phyloP scores from a whole-genome alignment of 1,140 invertebrate species.

The Pseudomyrmex sp. region DNA sequence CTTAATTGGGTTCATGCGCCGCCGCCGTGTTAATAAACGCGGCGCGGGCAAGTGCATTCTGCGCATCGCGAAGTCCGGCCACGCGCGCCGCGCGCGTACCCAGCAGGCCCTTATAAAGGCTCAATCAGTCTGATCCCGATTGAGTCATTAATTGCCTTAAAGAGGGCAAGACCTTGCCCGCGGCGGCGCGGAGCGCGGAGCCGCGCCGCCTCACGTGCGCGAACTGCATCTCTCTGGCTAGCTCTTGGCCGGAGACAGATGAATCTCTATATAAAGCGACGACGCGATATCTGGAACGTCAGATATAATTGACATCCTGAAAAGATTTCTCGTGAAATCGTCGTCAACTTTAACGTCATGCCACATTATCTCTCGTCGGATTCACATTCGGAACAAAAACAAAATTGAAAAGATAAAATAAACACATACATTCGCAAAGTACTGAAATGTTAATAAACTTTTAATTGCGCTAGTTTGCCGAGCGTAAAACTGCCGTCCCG shows the following conservation, averaged over 20 bases:
- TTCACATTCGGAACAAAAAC: too few relatives aligned
- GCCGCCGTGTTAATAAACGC: conserved; percentile 74
- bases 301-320: too few relatives aligned
- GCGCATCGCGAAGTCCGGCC: conserved; percentile 76
- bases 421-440: neutral
- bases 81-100: conserved; percentile 71
- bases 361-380: too few relatives aligned
- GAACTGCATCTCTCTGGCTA: conserved; percentile 1
- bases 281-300: too few relatives aligned
- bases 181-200: conserved; percentile 62
- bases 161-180: conserved; percentile 75
- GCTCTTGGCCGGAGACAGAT: conserved; percentile 6
- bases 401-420: neutral
- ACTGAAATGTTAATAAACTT: conserved; percentile 34
- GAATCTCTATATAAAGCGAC: neutral
- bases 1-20: conserved; percentile 75
- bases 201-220: conserved; percentile 24
- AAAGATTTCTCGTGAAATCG: too few relatives aligned
- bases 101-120: conserved; percentile 76
- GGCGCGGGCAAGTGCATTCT: conserved; percentile 75
- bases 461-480: conserved; percentile 1
- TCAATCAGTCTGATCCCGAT: conserved; percentile 76
- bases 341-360: too few relatives aligned
- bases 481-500: neutral
- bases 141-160: conserved; percentile 77